phyloP scores from a whole-genome alignment of 2,888 invertebrate species.

The Agrotis clavis region DNA sequence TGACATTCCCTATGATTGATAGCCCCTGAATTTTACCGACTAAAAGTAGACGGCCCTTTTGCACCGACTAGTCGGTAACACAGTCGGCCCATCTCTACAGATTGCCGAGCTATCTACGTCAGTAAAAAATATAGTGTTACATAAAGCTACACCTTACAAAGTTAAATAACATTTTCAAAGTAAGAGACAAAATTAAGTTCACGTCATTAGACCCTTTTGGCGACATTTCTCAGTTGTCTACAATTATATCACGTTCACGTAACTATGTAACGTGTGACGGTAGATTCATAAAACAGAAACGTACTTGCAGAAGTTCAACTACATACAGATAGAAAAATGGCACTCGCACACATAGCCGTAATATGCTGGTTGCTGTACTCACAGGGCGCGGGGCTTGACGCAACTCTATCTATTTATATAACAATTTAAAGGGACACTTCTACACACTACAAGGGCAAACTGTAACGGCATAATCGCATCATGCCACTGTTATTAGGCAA shows the following conservation, averaged over 20 bases:
- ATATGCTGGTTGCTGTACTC: too few relatives aligned
- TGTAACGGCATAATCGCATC: too few relatives aligned
- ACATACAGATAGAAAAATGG: neutral
- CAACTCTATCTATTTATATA: too few relatives aligned
- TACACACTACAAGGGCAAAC: too few relatives aligned
- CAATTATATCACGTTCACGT: slow-evolving; percentile 42
- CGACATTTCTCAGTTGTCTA: slow-evolving; percentile 42
- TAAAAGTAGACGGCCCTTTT: too few relatives aligned
- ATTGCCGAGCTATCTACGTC: neutral
- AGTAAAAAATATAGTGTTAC: neutral
- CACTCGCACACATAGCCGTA: neutral
- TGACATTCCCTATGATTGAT: too few relatives aligned
- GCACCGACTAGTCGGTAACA: too few relatives aligned
- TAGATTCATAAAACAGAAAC: neutral
- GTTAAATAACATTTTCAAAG: slow-evolving; percentile 31
- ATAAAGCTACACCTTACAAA: slow-evolving; percentile 9
- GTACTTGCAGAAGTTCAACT: neutral
- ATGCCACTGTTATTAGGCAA: too few relatives aligned
- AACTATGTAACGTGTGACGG: slow-evolving; percentile 26
- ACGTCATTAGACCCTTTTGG: slow-evolving; percentile 27
- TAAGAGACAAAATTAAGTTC: slow-evolving; percentile 36
- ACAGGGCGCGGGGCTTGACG: too few relatives aligned
- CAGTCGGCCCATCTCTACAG: neutral
- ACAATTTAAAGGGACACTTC: too few relatives aligned
- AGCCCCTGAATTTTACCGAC: too few relatives aligned